These are phyloP conservation scores for Capitella teleta DNA, from an alignment of 1,140 invertebrate genomes.

Conservation along the genomic window DNA sequence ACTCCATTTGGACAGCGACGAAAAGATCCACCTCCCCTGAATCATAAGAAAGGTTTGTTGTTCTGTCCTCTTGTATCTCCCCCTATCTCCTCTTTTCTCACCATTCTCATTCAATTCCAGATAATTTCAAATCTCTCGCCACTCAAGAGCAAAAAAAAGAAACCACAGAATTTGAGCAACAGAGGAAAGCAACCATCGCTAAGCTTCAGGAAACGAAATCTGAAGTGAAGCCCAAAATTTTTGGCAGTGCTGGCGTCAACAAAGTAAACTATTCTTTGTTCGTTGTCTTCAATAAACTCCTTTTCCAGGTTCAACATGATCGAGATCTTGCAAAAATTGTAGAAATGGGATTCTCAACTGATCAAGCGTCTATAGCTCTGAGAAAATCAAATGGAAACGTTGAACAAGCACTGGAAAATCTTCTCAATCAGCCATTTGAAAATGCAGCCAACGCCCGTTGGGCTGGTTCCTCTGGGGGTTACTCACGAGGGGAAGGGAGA, in stretches of 20 bases:
- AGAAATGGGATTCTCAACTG: conserved; percentile 64
- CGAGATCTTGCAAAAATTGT: conserved; percentile 68
- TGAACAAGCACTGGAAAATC: conserved; percentile 50
- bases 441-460: neutral
- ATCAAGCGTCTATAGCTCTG: conserved; percentile 63
- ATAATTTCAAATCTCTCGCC: conserved; percentile 29
- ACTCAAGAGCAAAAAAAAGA: conserved; percentile 29
- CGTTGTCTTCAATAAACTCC: neutral
- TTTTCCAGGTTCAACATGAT: conserved; percentile 46
- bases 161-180: conserved; percentile 71
- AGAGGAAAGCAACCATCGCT: conserved; percentile 73
- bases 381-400: conserved; percentile 62
- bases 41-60: neutral
- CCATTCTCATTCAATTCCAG: no score
- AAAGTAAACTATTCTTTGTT: neutral
- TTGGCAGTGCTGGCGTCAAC: no score
- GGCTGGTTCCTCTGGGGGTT: no score
- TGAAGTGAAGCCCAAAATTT: conserved; percentile 51
- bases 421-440: conserved; percentile 15
- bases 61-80: no score
- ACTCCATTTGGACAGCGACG: conserved; percentile 64
- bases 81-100: no score
- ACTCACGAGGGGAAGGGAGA: no score
- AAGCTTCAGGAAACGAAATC: conserved; percentile 56
- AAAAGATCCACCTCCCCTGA: neutral